Evolutionary conservation across 2,797 vertebrate species (phyloP).

Genomic region (Rhadinocentrus ornatus): DNA sequence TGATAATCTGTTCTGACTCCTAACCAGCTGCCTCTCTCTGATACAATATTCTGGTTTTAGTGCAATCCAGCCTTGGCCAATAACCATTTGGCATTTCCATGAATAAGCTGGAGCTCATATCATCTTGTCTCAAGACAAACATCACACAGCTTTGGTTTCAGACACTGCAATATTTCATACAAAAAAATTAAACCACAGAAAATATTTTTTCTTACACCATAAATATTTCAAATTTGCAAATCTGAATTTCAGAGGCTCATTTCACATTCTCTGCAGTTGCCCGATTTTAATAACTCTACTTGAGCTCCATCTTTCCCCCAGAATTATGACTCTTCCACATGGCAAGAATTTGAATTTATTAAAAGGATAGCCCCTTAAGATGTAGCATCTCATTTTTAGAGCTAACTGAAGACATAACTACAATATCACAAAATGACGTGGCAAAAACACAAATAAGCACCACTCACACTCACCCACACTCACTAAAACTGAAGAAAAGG

Average conservation of each 20-base stretch:
- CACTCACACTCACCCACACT: neutral
- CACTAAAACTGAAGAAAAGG: neutral
- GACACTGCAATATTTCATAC: constrained; percentile 49
- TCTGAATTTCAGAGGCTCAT: constrained; percentile 34
- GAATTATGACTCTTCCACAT: constrained; percentile 7
- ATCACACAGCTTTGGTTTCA: constrained; percentile 60
- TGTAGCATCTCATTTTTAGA: neutral
- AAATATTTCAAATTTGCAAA: constrained; percentile 44
- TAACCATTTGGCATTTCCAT: constrained; percentile 81
- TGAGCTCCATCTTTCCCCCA: constrained; percentile 16
- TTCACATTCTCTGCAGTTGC: constrained; percentile 27
- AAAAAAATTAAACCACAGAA: constrained; percentile 39
- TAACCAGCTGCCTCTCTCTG: constrained; percentile 86
- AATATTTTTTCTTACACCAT: constrained; percentile 19
- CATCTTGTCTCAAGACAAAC: constrained; percentile 71
- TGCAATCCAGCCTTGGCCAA: constrained; percentile 84
- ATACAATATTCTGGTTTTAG: constrained; percentile 86
- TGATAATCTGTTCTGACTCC: constrained; percentile 86
- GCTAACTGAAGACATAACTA: neutral
- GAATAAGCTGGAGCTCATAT: constrained; percentile 77
- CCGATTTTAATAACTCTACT: constrained; percentile 25
- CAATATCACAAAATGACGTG: neutral
- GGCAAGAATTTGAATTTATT: constrained; percentile 9
- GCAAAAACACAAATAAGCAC: neutral
- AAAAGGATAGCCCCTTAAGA: neutral